Percentiles rank a stretch among this genome's conserved stretches.
These are phyloP conservation scores for Acanthosoma haemorrhoidale DNA, from an alignment of 2,888 invertebrate species.

Conservation along the genomic window DNA sequence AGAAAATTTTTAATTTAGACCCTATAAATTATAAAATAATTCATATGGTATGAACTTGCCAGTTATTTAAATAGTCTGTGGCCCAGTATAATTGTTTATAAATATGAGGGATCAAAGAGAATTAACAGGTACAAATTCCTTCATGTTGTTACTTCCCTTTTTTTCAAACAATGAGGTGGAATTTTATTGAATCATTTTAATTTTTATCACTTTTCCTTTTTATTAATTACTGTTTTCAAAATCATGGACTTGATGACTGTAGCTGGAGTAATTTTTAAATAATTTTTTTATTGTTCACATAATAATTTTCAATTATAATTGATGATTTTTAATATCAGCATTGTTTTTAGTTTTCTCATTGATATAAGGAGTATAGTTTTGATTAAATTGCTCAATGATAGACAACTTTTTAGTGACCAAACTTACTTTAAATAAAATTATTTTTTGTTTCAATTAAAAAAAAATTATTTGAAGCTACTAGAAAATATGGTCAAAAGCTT, in stretches of 20 bases:
- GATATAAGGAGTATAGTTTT: neutral
- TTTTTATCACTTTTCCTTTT: neutral
- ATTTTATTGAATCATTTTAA: constrained; percentile 5
- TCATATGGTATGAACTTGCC: too few species aligned
- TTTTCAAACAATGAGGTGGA: neutral
- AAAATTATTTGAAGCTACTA: too few species aligned
- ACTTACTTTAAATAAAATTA: too few species aligned
- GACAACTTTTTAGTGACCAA: too few species aligned
- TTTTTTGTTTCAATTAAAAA: too few species aligned
- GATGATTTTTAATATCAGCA: neutral
- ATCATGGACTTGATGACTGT: neutral
- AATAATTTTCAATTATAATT: neutral
- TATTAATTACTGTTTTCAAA: neutral
- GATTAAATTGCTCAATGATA: too few species aligned
- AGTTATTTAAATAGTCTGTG: too few species aligned
- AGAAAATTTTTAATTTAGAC: too few species aligned
- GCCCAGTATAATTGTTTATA: too few species aligned
- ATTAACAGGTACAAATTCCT: neutral
- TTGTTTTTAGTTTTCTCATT: neutral
- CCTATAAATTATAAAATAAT: too few species aligned
- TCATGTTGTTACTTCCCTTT: neutral
- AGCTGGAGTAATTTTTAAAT: neutral
- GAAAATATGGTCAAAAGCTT: neutral
- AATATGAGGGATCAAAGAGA: neutral
- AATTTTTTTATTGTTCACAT: neutral